Conservation (phyloP, 2,797 vertebrate genomes). For the Oceanodroma leucorhoa region DNA sequence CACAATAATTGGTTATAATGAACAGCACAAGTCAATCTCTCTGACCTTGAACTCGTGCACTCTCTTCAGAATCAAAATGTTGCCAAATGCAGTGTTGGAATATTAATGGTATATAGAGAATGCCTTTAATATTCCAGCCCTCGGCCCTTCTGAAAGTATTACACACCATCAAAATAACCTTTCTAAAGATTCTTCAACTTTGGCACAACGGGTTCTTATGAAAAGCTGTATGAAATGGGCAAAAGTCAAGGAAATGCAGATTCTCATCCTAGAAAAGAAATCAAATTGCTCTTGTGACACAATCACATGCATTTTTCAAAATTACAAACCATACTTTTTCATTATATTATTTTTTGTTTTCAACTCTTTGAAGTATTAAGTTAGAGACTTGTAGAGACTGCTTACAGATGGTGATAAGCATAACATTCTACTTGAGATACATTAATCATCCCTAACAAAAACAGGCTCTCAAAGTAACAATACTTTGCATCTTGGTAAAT, state of each 20-base stretch:
- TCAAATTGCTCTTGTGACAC: neutral
- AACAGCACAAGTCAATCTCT: conserved; percentile 82
- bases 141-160: conserved; percentile 47
- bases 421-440: neutral
- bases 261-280: neutral
- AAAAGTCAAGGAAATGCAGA: neutral
- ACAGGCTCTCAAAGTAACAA: neutral
- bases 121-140: conserved; percentile 66
- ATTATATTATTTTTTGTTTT: neutral
- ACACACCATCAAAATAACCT: conserved; percentile 48
- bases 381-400: neutral
- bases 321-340: neutral
- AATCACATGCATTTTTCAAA: neutral
- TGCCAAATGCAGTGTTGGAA: conserved; percentile 73
- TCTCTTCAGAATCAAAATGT: conserved; percentile 80
- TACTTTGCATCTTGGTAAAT: neutral
- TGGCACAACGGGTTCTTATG: neutral
- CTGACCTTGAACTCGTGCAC: conserved; percentile 86
- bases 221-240: conserved; percentile 1
- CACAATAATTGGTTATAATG: conserved; percentile 86
- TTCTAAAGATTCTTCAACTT: conserved; percentile 27
- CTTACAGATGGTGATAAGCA: neutral
- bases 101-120: conserved; percentile 77
- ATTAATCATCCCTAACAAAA: neutral
- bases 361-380: neutral